A percentile compares a stretch with the other conserved stretches of the same genome.
Conservation (phyloP, 1,140 invertebrate species). For the Drosophila virilis region DNA sequence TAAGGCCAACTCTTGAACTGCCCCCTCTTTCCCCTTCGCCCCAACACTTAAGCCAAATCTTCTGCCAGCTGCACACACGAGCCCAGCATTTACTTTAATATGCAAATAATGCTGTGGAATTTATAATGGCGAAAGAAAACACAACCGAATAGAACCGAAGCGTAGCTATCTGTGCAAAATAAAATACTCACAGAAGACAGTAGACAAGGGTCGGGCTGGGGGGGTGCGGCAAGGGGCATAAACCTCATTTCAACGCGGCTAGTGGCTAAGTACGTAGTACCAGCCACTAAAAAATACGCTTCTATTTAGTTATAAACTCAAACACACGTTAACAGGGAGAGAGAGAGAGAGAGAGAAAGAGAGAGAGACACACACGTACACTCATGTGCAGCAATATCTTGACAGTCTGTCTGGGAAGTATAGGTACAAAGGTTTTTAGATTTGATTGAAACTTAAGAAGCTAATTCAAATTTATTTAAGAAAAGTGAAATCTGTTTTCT, state of each 20-base stretch:
- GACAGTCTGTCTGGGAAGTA: constrained; percentile 6
- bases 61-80: constrained; percentile 25
- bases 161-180: constrained; percentile 64
- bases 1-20: constrained; percentile 36
- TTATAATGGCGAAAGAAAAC: constrained; percentile 70
- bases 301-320: constrained; percentile 71
- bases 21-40: background rate
- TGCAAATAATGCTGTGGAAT: constrained; percentile 78
- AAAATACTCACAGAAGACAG: constrained; percentile 27
- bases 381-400: background rate
- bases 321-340: constrained; percentile 10
- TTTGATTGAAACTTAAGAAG: background rate
- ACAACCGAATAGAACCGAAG: constrained; percentile 32
- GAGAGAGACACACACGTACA: background rate
- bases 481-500: constrained; percentile 5
- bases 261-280: constrained; percentile 71
- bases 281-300: constrained; percentile 58
- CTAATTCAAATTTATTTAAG: background rate
- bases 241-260: constrained; percentile 68
- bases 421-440: background rate
- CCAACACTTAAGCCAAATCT: constrained; percentile 4
- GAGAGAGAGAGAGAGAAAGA: constrained; percentile 11
- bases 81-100: constrained; percentile 64
- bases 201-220: background rate
- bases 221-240: constrained; percentile 26